Base-by-base conservation (phyloP, 2,888 invertebrate genomes). In the Nemotelus nigrinus region DNA sequence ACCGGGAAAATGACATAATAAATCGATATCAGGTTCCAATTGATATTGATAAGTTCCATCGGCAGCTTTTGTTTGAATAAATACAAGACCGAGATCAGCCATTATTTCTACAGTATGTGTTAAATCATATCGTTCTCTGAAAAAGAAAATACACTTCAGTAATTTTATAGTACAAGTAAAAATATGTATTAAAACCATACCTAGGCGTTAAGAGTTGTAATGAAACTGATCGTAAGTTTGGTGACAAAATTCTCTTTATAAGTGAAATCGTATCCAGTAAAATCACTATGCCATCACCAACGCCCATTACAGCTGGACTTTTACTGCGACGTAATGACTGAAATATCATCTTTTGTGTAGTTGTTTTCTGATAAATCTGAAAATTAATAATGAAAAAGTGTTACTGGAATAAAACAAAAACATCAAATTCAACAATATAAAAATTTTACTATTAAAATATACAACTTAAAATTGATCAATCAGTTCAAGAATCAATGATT, bases 71-170 rank as follows among this genome's bases (percentile, higher is more conserved):
- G 94, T 93, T 86, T 98, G 98, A 0, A 91, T 88, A 86, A 95
- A 97, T 76, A 92, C 92, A 80, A 98, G 88, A 79, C 96, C 97
- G 86, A 96, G 95, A 84, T 96, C 94, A 70, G 96, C 92, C 96
- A 98, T 95, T 0, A 94, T 90, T 81, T 92, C 90, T 8, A 97
- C 93, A 47, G 96, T 91, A 45, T 91, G 88, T 0, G 88, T 85
- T 48, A 98, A 85, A 60, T 93, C 91, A 10, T 89, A 78, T 85
- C 85, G 84, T 83, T 90, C 87, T 77, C 87, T 85, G 65, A 39
- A 50, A 45, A 43, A 55, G 43, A 7, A 65, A 10, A 60, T 43
- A 60, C 25, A 58, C 8, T n/a, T 58, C 4, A 25, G 58, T 41
- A 64, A 43, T n/a, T 58, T 43, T 10, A 71, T 10, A 4, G 39